Conservation (phyloP, 2,113 vertebrate genomes). For the Sylvia atricapilla region DNA sequence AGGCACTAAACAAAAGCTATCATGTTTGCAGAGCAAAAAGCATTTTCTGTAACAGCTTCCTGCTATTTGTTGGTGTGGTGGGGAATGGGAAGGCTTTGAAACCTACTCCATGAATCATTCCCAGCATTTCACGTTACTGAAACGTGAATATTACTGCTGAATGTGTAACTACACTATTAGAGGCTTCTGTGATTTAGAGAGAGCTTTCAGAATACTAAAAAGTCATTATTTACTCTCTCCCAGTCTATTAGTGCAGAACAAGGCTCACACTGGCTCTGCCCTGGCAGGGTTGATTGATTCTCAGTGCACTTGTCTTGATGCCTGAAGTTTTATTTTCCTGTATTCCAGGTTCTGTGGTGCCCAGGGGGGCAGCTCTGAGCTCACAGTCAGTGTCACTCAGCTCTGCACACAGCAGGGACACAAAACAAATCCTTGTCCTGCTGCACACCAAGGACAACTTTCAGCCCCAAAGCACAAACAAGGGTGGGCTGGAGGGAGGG, state of each 20-base stretch:
- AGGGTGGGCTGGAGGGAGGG: too few species aligned
- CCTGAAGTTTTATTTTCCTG: too few species aligned
- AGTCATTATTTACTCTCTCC: slow-evolving; percentile 57
- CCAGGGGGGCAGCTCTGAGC: too few species aligned
- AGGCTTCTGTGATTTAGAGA: slow-evolving; percentile 47
- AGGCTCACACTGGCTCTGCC: not conserved
- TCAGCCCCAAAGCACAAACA: too few species aligned
- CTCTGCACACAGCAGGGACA: too few species aligned
- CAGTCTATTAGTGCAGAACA: slow-evolving; percentile 48
- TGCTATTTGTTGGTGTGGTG: not conserved
- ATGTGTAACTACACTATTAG: slow-evolving; percentile 26
- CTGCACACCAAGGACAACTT: too few species aligned
- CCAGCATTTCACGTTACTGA: not conserved
- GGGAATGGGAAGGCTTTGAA: slow-evolving; percentile 4
- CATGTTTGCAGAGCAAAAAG: slow-evolving; percentile 26
- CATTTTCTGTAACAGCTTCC: slow-evolving; percentile 1
- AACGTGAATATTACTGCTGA: slow-evolving; percentile 20
- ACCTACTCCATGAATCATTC: slow-evolving; percentile 19
- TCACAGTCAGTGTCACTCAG: too few species aligned
- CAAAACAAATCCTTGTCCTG: too few species aligned
- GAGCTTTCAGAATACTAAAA: slow-evolving; percentile 44
- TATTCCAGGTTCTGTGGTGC: too few species aligned
- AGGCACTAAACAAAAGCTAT: slow-evolving; percentile 47
- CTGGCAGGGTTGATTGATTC: slow-evolving; percentile 11
- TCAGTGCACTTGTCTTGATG: not conserved